Evolutionary conservation across 2,888 invertebrate species (phyloP).

Genomic region (Dryadula phaetusa): DNA sequence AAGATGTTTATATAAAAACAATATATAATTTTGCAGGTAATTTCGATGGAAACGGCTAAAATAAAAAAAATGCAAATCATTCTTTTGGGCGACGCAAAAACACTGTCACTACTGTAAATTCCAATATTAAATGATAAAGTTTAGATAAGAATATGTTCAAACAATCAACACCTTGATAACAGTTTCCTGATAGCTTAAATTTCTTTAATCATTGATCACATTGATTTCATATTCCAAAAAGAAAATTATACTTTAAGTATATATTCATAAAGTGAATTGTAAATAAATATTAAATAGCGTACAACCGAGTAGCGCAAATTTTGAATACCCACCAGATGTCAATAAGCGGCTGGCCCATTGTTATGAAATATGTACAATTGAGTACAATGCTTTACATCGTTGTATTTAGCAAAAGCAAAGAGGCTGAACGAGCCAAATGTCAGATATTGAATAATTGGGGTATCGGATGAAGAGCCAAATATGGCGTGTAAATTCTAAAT

Average conservation of each 20-base stretch:
- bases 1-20: not conserved
- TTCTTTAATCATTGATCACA: not conserved
- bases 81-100: not conserved
- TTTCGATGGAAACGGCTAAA: not conserved
- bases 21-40: not conserved
- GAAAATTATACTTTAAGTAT: not conserved
- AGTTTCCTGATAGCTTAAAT: not conserved
- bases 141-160: constrained; percentile 3
- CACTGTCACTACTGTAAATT: not conserved
- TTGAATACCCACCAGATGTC: constrained; percentile 67
- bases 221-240: not conserved
- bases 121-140: not conserved
- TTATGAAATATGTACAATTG: constrained; percentile 81
- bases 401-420: constrained; percentile 72
- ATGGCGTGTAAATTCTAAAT: constrained; percentile 52
- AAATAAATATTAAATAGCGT: not conserved
- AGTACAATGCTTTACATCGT: constrained; percentile 75
- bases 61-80: not conserved
- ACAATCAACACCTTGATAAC: not conserved
- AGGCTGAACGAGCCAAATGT: constrained; percentile 72
- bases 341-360: constrained; percentile 70
- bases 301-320: constrained; percentile 2
- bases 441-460: constrained; percentile 76
- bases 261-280: not conserved
- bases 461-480: constrained; percentile 58